Conservation (phyloP, 2,888 invertebrate genomes). For the Zelleria hepariella region DNA sequence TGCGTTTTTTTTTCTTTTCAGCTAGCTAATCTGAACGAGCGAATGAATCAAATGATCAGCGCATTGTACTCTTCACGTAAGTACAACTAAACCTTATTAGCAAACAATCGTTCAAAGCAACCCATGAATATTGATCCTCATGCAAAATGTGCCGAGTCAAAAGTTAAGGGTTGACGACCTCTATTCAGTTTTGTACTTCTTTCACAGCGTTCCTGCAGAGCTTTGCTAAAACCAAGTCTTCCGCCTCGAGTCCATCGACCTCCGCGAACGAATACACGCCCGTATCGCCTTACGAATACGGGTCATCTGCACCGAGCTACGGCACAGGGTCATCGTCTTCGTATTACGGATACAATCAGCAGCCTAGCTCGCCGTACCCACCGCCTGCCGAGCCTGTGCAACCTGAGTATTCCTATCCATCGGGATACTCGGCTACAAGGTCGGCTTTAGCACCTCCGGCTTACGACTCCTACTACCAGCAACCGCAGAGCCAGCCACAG, state of each 20-base stretch:
- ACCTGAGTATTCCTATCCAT: background rate
- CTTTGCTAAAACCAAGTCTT: background rate
- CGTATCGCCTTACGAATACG: background rate
- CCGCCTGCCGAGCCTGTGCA: background rate
- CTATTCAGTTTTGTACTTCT: background rate
- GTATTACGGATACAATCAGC: background rate
- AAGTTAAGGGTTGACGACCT: background rate
- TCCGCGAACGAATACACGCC: background rate
- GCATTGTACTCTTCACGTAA: conserved; percentile 57
- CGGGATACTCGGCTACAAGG: background rate
- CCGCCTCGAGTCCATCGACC: background rate
- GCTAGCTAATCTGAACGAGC: conserved; percentile 50
- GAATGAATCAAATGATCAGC: conserved; percentile 59
- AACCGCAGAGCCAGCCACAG: background rate
- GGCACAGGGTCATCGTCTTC: background rate
- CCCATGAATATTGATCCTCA: background rate
- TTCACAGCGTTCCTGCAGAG: background rate
- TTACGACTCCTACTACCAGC: background rate
- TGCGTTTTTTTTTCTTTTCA: conserved; percentile 17
- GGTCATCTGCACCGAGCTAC: background rate
- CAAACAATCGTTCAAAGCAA: background rate
- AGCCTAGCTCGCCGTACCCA: background rate
- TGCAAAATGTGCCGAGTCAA: background rate
- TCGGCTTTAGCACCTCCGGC: background rate
- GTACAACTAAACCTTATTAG: conserved; percentile 18